Base-by-base conservation (phyloP, 2,797 vertebrate species). In the Lindbergichthys nudifrons region DNA sequence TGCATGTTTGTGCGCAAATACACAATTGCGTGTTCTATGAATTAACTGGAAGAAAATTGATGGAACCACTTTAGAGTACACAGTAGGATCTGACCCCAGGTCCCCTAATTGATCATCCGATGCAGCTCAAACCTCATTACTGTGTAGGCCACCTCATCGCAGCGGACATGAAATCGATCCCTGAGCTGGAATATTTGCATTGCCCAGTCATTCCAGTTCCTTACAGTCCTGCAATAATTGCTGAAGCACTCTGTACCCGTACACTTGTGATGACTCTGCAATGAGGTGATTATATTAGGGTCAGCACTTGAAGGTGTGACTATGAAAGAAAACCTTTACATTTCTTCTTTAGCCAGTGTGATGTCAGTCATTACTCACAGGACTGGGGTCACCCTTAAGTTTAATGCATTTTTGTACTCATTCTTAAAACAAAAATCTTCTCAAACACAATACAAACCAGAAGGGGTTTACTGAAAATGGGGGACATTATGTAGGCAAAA, bases 81-180 rank as follows among this genome's bases (percentile, higher is more conserved):
- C 32, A 16, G 13, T 69, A n/a, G 58, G 63, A 72, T 62, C 16
- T 69, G 71, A 72, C 41, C 53, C 23, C 46, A 18, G 52, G 42
- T 71, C 73, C 23, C 60, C 13, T 64, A 58, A 84, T 82, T 81
- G 80, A 84, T 84, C 77, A 10, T 51, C 32, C 3, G 3, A 46
- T 80, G 62, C 57, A 23, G 69, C 50, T 61, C 66, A 16, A 19
- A 41, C 56, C 77, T 84, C 77, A 74, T 89, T 86, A 76, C 71
- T 75, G 73, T 75, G 73, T 52, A 10, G 77, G 74, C 70, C 59
- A 16, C 60, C 70, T 86, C 61, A 61, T 41, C 47, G 70, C 60
- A 32, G 39, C 11, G 26, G 83, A 85, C 87, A 54, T 62, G 23
- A 90, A 89, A 90, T 93, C 86, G 65, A 90, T 90, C 48, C 32